Percentiles rank a stretch among this genome's conserved stretches.
Evolutionary conservation across 2,888 invertebrate genomes (phyloP).

Genomic region (Digitonthophagus gazella): DNA sequence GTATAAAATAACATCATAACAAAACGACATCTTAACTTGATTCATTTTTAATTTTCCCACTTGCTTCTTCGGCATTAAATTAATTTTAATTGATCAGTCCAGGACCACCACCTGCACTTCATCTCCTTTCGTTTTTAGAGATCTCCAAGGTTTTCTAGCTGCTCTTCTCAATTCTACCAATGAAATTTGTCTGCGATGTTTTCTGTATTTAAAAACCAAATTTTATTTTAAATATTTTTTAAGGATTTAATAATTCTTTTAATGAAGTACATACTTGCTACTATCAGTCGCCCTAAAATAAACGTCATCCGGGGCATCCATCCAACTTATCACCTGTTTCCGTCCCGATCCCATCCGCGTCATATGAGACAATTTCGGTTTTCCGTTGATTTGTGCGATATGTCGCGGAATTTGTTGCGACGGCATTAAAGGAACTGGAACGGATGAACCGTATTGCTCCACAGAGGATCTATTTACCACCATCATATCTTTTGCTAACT

Average conservation of each 20-base stretch:
- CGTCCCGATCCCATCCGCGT: constrained; percentile 73
- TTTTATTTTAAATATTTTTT: constrained; percentile 4
- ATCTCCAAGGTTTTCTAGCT: constrained; percentile 82
- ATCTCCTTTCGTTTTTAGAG: constrained; percentile 54
- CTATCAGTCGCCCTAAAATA: constrained; percentile 90
- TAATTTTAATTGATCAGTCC: constrained; percentile 53
- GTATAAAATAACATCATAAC: neutral
- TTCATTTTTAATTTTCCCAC: too few species aligned
- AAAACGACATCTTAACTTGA: neutral
- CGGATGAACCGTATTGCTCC: constrained; percentile 71
- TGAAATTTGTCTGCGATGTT: constrained; percentile 78
- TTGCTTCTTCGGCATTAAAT: constrained; percentile 15
- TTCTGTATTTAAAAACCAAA: constrained; percentile 58
- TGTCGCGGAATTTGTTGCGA: constrained; percentile 69
- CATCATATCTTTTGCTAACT: constrained; percentile 66
- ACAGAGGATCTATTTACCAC: constrained; percentile 27
- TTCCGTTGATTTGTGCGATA: constrained; percentile 75
- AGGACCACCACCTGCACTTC: constrained; percentile 69
- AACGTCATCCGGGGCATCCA: constrained; percentile 97
- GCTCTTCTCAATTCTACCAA: constrained; percentile 77
- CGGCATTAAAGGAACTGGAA: constrained; percentile 64
- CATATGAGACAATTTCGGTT: constrained; percentile 77
- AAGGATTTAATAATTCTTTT: too few species aligned
- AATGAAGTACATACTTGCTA: constrained; percentile 72
- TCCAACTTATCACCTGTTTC: constrained; percentile 95